phyloP scores from a whole-genome alignment of 1,140 invertebrate genomes.

The Branchinecta lynchi region DNA sequence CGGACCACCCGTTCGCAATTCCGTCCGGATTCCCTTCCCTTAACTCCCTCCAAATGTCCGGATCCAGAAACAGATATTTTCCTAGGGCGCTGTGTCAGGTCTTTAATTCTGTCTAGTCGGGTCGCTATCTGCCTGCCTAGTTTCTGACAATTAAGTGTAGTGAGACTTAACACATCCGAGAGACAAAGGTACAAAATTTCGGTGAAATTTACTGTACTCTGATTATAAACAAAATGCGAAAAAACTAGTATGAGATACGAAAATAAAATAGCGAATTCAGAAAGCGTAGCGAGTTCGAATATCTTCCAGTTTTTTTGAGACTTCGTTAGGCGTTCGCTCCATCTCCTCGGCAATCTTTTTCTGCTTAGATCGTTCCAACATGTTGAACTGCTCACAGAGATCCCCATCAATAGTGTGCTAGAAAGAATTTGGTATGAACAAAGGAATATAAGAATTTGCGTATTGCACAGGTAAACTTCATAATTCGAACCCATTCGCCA shows the following conservation, averaged over 20 bases:
- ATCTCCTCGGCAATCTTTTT: slow-evolving; percentile 87
- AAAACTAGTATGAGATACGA: slow-evolving; percentile 3
- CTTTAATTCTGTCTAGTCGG: no score
- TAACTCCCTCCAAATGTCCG: no score
- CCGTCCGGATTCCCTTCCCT: no score
- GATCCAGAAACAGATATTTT: no score
- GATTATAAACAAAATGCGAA: not conserved
- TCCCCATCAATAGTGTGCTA: slow-evolving; percentile 97
- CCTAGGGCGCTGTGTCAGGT: no score
- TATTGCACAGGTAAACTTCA: no score
- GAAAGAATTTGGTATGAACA: slow-evolving; percentile 28
- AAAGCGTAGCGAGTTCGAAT: slow-evolving; percentile 86
- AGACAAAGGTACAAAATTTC: not conserved
- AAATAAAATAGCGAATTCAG: slow-evolving; percentile 37
- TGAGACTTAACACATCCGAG: no score
- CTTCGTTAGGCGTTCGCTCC: slow-evolving; percentile 84
- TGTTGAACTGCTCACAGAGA: slow-evolving; percentile 96
- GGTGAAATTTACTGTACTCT: slow-evolving; percentile 1
- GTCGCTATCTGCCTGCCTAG: no score
- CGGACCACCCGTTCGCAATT: no score
- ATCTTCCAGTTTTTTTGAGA: slow-evolving; percentile 89
- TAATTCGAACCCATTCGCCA: no score
- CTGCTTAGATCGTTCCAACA: slow-evolving; percentile 81
- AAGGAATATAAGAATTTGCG: no score
- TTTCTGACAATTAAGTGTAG: no score